phyloP scores from a whole-genome alignment of 2,797 vertebrate species.

The Catharus ustulatus region DNA sequence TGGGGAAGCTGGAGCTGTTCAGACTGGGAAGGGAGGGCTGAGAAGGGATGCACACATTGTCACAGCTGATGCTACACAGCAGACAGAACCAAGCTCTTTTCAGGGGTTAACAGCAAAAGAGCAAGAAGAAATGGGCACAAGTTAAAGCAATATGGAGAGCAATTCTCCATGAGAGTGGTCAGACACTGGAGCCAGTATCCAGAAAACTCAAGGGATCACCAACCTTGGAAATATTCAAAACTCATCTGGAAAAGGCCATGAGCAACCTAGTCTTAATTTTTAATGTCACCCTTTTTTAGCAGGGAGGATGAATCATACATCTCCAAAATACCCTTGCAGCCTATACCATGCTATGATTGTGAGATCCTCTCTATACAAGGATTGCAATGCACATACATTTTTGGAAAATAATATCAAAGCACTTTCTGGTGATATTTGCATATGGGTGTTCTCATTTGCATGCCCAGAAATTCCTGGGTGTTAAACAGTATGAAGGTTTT shows the following conservation, averaged over 20 bases:
- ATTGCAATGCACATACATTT: not conserved
- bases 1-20: not conserved
- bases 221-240: not conserved
- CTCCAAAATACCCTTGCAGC: not conserved
- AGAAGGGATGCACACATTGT: not conserved
- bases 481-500: not conserved
- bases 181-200: not conserved
- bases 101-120: not conserved
- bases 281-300: not conserved
- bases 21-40: not conserved
- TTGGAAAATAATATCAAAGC: not conserved
- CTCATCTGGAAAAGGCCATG: not conserved
- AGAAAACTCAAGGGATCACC: not conserved
- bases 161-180: not conserved
- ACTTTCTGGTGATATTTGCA: not conserved
- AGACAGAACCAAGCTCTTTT: not conserved
- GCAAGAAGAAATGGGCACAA: not conserved
- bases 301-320: not conserved
- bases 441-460: not conserved
- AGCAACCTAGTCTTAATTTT: not conserved
- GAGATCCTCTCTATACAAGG: not conserved
- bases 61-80: not conserved
- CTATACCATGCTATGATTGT: not conserved
- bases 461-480: not conserved
- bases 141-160: not conserved